Evolutionary conservation across 2,888 invertebrate species (phyloP).

Genomic region (Dasypolia templi): DNA sequence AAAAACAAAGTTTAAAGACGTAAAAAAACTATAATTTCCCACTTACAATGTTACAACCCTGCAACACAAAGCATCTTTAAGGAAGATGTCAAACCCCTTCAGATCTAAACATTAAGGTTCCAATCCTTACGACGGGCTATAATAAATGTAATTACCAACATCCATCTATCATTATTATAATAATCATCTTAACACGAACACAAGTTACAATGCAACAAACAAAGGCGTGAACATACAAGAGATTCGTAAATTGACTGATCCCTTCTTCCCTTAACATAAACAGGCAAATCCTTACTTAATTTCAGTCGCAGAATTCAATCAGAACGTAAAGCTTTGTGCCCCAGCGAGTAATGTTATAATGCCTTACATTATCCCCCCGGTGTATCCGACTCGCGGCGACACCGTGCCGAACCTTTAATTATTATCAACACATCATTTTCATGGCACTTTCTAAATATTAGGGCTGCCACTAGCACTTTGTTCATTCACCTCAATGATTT

Average conservation of each 20-base stretch:
- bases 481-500: slow-evolving; percentile 35
- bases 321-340: slow-evolving; percentile 88
- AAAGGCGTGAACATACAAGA: slow-evolving; percentile 82
- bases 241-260: slow-evolving; percentile 87
- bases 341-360: slow-evolving; percentile 89
- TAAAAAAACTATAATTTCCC: slow-evolving; percentile 16
- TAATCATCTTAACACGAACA: slow-evolving; percentile 42
- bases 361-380: slow-evolving; percentile 87
- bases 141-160: slow-evolving; percentile 46
- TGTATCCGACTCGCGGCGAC: slow-evolving; percentile 82
- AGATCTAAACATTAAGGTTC: slow-evolving; percentile 22
- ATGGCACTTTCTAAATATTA: slow-evolving; percentile 82
- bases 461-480: slow-evolving; percentile 77
- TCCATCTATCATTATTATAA: slow-evolving; percentile 56
- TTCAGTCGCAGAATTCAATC: slow-evolving; percentile 90
- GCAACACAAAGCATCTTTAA: slow-evolving; percentile 20
- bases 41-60: slow-evolving; percentile 6
- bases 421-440: slow-evolving; percentile 91
- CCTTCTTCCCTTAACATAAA: slow-evolving; percentile 87
- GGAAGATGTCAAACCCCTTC: slow-evolving; percentile 29
- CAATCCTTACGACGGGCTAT: slow-evolving; percentile 18
- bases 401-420: slow-evolving; percentile 89
- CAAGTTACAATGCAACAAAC: slow-evolving; percentile 69
- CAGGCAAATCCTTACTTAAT: slow-evolving; percentile 90
- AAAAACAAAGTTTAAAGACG: not conserved